These are phyloP conservation scores for Drosophila orosa DNA, from an alignment of 1,140 invertebrate species.

Conservation along the genomic window DNA sequence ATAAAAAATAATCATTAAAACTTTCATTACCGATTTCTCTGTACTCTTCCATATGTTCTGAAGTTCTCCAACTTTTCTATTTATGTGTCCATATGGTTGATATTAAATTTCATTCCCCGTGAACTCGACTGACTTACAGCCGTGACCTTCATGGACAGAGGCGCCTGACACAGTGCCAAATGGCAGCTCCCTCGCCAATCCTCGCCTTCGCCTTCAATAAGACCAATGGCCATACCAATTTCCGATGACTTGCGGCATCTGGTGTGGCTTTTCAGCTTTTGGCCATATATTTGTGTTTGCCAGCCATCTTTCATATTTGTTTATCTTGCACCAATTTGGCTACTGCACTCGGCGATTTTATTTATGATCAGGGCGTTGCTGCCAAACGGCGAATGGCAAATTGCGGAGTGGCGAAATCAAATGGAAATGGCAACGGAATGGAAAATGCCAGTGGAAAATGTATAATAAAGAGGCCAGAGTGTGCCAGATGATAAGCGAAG, in stretches of 20 bases:
- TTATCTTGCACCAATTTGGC: constrained; percentile 65
- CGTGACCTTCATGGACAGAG: constrained; percentile 30
- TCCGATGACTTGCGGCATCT: constrained; percentile 34
- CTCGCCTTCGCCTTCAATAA: constrained; percentile 6
- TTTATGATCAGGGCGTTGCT: constrained; percentile 70
- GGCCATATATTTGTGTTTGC: constrained; percentile 37
- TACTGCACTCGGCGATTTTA: constrained; percentile 43
- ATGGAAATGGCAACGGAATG: constrained; percentile 16
- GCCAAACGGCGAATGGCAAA: constrained; percentile 52
- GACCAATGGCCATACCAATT: constrained; percentile 6
- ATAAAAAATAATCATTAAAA: neutral
- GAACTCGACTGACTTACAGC: neutral
- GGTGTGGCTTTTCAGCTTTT: constrained; percentile 19
- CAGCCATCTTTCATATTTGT: constrained; percentile 59
- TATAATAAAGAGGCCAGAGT: constrained; percentile 48
- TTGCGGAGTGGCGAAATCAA: constrained; percentile 43
- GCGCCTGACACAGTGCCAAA: constrained; percentile 23
- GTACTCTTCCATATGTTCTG: neutral
- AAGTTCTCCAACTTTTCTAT: neutral
- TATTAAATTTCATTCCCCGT: neutral
- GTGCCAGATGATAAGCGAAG: constrained; percentile 66
- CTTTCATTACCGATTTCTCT: neutral
- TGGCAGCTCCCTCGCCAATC: constrained; percentile 11
- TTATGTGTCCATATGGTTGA: neutral
- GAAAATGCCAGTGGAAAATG: constrained; percentile 24